Percentiles rank a stretch among this genome's conserved stretches.
Conservation (phyloP, 1,140 invertebrate species). For the Pygmarrhopalites habei region DNA sequence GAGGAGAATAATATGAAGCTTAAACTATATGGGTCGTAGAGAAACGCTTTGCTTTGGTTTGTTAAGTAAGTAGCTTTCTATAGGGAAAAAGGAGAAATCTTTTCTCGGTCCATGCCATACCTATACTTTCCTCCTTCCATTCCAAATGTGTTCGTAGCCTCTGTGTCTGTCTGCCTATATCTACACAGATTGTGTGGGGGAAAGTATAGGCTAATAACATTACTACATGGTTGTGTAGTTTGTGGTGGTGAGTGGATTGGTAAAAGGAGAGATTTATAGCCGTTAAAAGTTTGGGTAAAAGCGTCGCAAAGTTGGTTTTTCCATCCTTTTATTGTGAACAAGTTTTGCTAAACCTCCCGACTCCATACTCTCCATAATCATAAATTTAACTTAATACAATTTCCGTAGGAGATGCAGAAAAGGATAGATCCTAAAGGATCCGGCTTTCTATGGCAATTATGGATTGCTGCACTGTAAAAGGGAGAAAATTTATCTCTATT, state of each 20-base stretch:
- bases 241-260: neutral
- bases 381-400: slow-evolving; percentile 38
- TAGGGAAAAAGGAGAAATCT: too few species aligned
- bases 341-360: slow-evolving; percentile 15
- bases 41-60: neutral
- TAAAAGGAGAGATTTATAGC: slow-evolving; percentile 34
- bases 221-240: neutral
- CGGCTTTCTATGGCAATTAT: slow-evolving; percentile 33
- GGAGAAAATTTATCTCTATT: slow-evolving; percentile 33
- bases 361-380: slow-evolving; percentile 18
- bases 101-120: too few species aligned
- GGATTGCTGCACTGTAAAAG: slow-evolving; percentile 30
- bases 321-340: slow-evolving; percentile 32
- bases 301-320: slow-evolving; percentile 36
- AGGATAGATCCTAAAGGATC: slow-evolving; percentile 22
- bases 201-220: too few species aligned
- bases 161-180: neutral
- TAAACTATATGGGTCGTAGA: neutral
- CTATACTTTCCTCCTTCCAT: too few species aligned
- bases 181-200: neutral
- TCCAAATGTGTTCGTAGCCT: neutral
- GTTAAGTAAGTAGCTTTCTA: too few species aligned
- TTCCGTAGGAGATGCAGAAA: slow-evolving; percentile 35
- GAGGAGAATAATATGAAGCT: neutral
- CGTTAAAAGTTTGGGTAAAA: slow-evolving; percentile 38